A percentile compares a stretch with the other conserved stretches of the same genome.
Conservation (phyloP, 2,888 invertebrate species). For the Meta bourneti region DNA sequence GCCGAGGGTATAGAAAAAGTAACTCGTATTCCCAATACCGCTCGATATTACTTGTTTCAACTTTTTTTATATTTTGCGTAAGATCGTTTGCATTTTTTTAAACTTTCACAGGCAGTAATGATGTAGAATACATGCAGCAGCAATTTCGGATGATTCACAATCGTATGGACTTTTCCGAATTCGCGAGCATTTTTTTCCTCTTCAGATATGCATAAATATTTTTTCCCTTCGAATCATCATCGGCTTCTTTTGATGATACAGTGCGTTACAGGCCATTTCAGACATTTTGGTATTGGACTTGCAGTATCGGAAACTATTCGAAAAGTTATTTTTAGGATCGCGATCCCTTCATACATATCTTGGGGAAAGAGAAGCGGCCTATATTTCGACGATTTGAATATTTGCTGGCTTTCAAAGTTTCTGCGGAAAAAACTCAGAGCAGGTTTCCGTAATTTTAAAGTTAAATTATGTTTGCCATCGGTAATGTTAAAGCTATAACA, state of each 20-base stretch:
- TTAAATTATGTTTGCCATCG: not conserved
- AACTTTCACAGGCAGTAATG: constrained; percentile 33
- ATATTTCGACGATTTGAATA: constrained; percentile 8
- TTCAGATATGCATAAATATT: constrained; percentile 33
- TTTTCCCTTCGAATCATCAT: constrained; percentile 28
- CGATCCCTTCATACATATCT: not conserved
- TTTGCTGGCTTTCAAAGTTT: not conserved
- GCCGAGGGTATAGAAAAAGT: not conserved
- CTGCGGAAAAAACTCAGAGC: not conserved
- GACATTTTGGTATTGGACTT: constrained; percentile 33
- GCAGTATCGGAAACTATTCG: constrained; percentile 27
- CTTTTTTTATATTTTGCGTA: constrained; percentile 2
- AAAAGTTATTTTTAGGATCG: constrained; percentile 38
- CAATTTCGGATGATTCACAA: constrained; percentile 47
- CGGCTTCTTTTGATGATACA: constrained; percentile 32
- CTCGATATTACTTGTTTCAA: constrained; percentile 46
- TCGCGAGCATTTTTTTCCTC: not conserved
- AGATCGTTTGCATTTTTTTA: constrained; percentile 7
- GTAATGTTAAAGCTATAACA: too few relatives aligned
- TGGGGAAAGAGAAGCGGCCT: not conserved
- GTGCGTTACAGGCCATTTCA: not conserved
- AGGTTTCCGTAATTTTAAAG: not conserved
- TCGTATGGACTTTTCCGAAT: constrained; percentile 8
- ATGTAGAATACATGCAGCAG: constrained; percentile 22
- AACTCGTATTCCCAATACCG: not conserved